A percentile compares a stretch with the other conserved stretches of the same genome.
phyloP scores from a whole-genome alignment of 2,113 vertebrate genomes.

The Xerus inauris region DNA sequence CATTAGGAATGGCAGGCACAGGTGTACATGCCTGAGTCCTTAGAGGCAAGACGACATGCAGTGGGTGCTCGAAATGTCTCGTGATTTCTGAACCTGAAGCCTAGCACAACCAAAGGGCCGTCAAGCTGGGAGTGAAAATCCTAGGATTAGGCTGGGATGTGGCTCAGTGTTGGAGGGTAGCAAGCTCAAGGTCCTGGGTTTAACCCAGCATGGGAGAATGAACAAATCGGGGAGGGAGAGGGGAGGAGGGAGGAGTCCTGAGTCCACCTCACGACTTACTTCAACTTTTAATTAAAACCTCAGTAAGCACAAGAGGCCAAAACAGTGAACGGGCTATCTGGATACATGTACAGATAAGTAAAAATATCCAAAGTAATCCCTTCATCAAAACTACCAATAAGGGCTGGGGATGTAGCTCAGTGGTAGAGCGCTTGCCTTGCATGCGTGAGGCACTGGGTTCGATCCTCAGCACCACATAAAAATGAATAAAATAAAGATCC shows the following conservation, averaged over 20 bases:
- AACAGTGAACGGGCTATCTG: background rate
- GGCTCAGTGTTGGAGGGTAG: background rate
- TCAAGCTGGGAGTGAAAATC: background rate
- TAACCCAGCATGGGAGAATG: background rate
- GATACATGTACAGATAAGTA: background rate
- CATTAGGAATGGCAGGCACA: background rate
- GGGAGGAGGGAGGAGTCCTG: background rate
- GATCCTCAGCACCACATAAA: no score
- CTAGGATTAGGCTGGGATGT: background rate
- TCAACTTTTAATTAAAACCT: constrained; percentile 38
- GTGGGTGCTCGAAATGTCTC: background rate
- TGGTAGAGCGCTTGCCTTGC: no score
- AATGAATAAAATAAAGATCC: no score
- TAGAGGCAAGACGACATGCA: background rate
- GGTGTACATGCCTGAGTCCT: background rate
- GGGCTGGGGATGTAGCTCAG: no score
- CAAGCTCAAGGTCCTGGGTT: background rate
- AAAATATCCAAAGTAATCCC: background rate
- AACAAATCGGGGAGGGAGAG: no score
- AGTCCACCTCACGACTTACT: background rate
- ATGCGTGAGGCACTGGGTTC: no score
- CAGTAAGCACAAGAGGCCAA: background rate
- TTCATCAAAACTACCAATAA: background rate
- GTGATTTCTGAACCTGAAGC: background rate
- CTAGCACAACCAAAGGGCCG: background rate